A percentile compares a stretch with the other conserved stretches of the same genome.
Evolutionary conservation across 2,888 invertebrate species (phyloP).

Genomic region (Stenodema calcarata): DNA sequence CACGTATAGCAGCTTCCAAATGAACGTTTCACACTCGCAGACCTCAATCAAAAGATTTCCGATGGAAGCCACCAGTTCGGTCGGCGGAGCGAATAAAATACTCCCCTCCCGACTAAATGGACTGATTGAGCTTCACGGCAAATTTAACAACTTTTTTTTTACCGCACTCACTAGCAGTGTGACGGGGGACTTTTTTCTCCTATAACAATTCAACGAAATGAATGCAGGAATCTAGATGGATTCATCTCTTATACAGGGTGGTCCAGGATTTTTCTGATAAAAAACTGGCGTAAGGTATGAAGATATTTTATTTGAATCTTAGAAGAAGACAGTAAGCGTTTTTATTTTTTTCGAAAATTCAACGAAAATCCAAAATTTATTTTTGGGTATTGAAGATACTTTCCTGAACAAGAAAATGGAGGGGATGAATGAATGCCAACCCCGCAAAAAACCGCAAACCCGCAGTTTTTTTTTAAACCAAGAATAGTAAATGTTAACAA

Average conservation of each 20-base stretch:
- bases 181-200: not conserved
- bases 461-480: no score
- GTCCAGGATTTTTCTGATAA: not conserved
- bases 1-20: conserved; percentile 25
- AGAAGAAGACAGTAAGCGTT: no score
- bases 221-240: not conserved
- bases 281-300: no score
- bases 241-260: not conserved
- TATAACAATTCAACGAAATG: not conserved
- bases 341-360: no score
- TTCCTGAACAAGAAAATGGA: no score
- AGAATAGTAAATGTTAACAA: no score
- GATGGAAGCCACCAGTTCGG: conserved; percentile 23
- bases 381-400: no score
- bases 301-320: no score
- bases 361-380: no score
- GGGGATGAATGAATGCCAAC: no score
- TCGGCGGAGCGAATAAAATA: not conserved
- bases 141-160: conserved; percentile 11
- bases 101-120: conserved; percentile 6
- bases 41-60: conserved; percentile 45
- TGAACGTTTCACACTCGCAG: conserved; percentile 45
- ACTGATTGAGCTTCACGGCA: conserved; percentile 28
- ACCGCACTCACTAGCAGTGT: not conserved
- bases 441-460: no score